Evolutionary conservation across 1,140 invertebrate genomes (phyloP).

Genomic region (Drosophila kepulauana): DNA sequence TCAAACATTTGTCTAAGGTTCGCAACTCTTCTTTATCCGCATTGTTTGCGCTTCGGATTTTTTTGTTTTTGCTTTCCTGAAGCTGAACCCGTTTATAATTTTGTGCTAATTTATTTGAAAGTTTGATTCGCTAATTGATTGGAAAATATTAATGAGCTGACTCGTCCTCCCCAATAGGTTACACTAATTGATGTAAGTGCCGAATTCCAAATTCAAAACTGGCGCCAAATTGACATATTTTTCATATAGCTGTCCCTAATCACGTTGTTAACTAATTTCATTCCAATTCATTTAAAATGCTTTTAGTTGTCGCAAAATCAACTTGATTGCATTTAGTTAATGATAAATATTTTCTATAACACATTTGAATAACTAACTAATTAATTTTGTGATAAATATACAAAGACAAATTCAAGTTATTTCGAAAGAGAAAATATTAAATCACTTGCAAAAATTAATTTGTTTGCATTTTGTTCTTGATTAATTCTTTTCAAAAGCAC

Average conservation of each 20-base stretch:
- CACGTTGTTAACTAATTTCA: background rate
- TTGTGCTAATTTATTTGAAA: conserved; percentile 77
- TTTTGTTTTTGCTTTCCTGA: conserved; percentile 20
- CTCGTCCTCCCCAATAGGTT: conserved; percentile 14
- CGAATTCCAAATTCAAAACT: conserved; percentile 3
- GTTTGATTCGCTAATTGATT: conserved; percentile 69
- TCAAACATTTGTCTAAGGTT: conserved; percentile 62
- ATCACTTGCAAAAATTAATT: conserved; percentile 1
- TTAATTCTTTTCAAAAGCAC: background rate
- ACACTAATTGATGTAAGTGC: conserved; percentile 28
- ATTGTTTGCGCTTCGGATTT: conserved; percentile 18
- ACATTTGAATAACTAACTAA: background rate
- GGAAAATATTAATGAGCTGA: conserved; percentile 39
- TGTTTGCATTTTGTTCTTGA: background rate
- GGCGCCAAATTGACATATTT: conserved; percentile 5
- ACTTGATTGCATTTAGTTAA: background rate
- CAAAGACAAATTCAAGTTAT: background rate
- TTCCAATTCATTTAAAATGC: background rate
- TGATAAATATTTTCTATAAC: background rate
- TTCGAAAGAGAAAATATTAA: background rate
- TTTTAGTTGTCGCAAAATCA: background rate
- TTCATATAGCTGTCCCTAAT: background rate
- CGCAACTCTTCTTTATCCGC: conserved; percentile 23
- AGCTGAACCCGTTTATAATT: conserved; percentile 77
- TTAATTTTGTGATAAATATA: background rate